These are phyloP conservation scores for Rousettus leschenaultii DNA, from an alignment of 2,113 vertebrate genomes.

Conservation along the genomic window DNA sequence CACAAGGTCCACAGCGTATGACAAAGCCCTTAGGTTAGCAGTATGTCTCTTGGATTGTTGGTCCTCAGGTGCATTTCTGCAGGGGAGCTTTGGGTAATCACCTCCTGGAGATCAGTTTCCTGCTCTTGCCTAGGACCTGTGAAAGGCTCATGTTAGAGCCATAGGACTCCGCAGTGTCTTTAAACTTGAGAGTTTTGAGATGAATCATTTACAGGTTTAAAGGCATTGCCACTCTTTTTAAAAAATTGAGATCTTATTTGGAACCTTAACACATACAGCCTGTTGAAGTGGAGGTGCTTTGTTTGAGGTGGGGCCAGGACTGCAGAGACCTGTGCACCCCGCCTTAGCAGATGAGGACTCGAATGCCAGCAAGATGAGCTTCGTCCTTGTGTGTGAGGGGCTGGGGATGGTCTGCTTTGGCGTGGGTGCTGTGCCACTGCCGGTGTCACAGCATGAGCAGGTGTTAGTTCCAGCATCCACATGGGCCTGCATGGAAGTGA, in stretches of 20 bases:
- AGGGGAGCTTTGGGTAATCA: background rate
- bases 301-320: background rate
- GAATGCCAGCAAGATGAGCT: background rate
- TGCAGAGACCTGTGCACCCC: background rate
- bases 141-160: background rate
- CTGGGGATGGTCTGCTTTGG: background rate
- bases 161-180: background rate
- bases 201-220: background rate
- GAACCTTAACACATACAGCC: background rate
- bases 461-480: background rate
- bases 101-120: background rate
- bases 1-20: accelerated
- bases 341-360: background rate
- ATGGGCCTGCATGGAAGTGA: background rate
- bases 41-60: background rate
- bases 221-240: background rate
- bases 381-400: background rate
- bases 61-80: background rate
- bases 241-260: background rate
- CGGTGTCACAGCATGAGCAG: background rate
- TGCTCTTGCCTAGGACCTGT: background rate
- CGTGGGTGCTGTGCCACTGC: too few species aligned
- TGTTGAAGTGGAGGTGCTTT: background rate
- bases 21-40: background rate
- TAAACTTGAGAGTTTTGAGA: background rate